These are phyloP conservation scores for Meiosimyza platycephala DNA, from an alignment of 2,888 invertebrate genomes.

Conservation along the genomic window DNA sequence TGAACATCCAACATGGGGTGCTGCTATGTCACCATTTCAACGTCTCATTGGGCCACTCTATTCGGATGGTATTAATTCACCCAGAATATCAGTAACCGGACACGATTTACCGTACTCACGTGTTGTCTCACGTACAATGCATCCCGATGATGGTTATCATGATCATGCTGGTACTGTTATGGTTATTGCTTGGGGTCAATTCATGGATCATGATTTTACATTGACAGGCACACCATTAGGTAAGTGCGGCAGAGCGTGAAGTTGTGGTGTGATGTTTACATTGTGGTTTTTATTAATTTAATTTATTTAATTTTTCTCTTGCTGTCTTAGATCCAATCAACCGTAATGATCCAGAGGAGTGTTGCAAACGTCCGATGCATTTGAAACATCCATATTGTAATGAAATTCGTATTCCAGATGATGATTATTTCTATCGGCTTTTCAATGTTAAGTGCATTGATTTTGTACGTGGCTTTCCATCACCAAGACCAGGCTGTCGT, in stretches of 20 bases:
- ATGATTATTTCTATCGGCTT: conserved; percentile 90
- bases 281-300: background rate
- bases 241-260: conserved; percentile 63
- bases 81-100: conserved; percentile 83
- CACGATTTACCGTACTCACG: conserved; percentile 83
- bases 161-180: conserved; percentile 94
- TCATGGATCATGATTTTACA: conserved; percentile 94
- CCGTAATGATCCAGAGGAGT: conserved; percentile 91
- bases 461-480: conserved; percentile 90
- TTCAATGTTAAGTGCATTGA: conserved; percentile 89
- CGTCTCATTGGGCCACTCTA: conserved; percentile 83
- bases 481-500: conserved; percentile 86
- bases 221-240: conserved; percentile 89
- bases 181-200: conserved; percentile 92
- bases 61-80: conserved; percentile 86
- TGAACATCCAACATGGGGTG: conserved; percentile 90
- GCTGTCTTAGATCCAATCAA: conserved; percentile 77
- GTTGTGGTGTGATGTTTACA: no score
- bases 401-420: conserved; percentile 87
- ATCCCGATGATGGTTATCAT: conserved; percentile 92
- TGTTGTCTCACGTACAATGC: conserved; percentile 89
- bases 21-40: conserved; percentile 85
- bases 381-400: conserved; percentile 91
- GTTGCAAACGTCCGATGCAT: conserved; percentile 84
- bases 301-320: background rate